Base-by-base conservation (phyloP, 2,888 invertebrate species). In the Pharmacophagus antenor region DNA sequence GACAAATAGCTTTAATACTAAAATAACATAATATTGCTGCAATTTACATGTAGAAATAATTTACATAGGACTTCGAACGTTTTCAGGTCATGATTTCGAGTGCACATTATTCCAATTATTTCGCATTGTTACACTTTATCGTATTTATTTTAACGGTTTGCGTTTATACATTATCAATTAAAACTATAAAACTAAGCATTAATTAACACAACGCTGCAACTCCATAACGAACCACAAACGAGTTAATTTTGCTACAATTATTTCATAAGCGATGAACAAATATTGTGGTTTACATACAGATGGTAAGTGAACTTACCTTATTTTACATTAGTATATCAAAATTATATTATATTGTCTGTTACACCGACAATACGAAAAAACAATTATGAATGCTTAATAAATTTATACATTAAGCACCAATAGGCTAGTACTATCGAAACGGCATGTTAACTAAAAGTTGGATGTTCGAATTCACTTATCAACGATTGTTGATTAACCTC, bases 161-260 rank as follows among this genome's bases (percentile, higher is more conserved):
- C 31, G 37, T 47, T 47, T 47, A 37, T 56, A 27, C 56, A 52
- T 52, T 47, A 17, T 52, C 48, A 61, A 61, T 61, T 52, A 61
- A 61, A 21, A 23, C 20, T 37, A 22, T 56, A 47, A 51, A 18
- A 18, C 42, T 23, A 47, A 48, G n/a, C 37, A 18, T 48, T 48
- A 56, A 56, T 56, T 44, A 51, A 7, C 31, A 51, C 51, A 56
- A 42, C 42, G 22, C 18, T 21, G n/a, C 51, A 44, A 27, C 55
- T 10, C 18, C 5, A 12, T 42, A 27, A n/a, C 17, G 25, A 55
- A 61, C 60, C 61, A 41, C 61, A 61, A 61, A 50, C 20, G 27
- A 50, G 22, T 27, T 44, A 49, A 54, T 31, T 48, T 21, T 21
- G 4, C 47, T 25, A 25, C 50, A n/a, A 46, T 52, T 10, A 22